These are phyloP conservation scores for Setophaga kirtlandii DNA, from an alignment of 2,113 vertebrate species.

Conservation along the genomic window DNA sequence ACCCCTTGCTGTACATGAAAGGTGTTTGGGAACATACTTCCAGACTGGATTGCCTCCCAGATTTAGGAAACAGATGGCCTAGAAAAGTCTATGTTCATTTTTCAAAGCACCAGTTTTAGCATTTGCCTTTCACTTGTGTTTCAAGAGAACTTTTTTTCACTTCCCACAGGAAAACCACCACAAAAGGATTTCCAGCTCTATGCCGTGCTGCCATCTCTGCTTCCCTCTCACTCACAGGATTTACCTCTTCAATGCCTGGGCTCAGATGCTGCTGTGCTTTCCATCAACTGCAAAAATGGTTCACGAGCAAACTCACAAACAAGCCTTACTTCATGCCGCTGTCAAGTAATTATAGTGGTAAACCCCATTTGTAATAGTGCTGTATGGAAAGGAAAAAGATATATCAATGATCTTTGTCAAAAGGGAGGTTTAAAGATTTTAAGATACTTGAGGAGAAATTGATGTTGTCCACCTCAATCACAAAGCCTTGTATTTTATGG, in stretches of 20 bases:
- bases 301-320: background rate
- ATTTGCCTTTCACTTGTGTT: conserved; percentile 12
- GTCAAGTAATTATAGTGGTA: background rate
- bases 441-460: background rate
- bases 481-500: background rate
- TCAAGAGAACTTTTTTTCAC: background rate
- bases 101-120: conserved; percentile 15
- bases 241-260: background rate
- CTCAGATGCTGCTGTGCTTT: background rate
- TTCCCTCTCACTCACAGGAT: background rate
- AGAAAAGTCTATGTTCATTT: background rate
- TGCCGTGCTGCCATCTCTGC: background rate
- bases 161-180: background rate
- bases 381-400: background rate
- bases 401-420: background rate
- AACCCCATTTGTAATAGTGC: background rate
- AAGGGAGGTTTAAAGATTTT: background rate
- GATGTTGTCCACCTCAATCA: background rate
- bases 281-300: background rate
- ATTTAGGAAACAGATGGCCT: conserved; percentile 41
- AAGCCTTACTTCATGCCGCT: background rate
- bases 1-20: background rate
- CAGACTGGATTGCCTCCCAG: conserved; percentile 27
- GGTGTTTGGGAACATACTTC: background rate
- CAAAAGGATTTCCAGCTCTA: background rate